Conservation (phyloP, 37 sponge, comb jelly and placozoan species). For the Corticium candelabrum region DNA sequence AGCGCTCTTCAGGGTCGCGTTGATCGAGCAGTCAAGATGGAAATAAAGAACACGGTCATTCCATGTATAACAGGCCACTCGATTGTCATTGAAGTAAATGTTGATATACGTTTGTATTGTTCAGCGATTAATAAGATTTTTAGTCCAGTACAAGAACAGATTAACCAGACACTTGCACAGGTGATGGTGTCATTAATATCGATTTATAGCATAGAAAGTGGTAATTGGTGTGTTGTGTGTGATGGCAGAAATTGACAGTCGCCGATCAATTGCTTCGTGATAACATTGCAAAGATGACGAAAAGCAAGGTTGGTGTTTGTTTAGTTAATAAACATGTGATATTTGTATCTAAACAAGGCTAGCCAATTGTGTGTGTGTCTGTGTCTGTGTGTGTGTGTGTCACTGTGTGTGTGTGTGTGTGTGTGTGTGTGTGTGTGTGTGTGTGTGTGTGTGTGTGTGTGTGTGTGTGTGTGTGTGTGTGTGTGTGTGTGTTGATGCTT, state of each 20-base stretch:
- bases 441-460: not conserved
- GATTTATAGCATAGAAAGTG: no score
- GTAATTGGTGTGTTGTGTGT: no score
- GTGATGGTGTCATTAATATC: not conserved
- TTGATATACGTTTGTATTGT: not conserved
- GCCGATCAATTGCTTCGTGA: not conserved
- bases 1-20: constrained; percentile 42
- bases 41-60: constrained; percentile 53
- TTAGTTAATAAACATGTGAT: no score
- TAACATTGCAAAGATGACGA: constrained; percentile 11
- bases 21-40: constrained; percentile 64
- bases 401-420: constrained; percentile 14
- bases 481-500: no score
- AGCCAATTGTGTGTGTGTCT: constrained; percentile 25
- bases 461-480: constrained; percentile 1
- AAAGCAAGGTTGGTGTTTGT: constrained; percentile 26
- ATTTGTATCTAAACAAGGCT: no score
- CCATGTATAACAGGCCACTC: constrained; percentile 34
- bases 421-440: constrained; percentile 16
- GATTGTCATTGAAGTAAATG: not conserved
- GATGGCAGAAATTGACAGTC: no score
- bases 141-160: not conserved
- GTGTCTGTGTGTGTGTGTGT: not conserved
- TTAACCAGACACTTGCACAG: constrained; percentile 15
- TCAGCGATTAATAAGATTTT: constrained; percentile 13